A percentile compares a stretch with the other conserved stretches of the same genome.
These are phyloP conservation scores for Ceriagrion tenellum DNA, from an alignment of 2,888 invertebrate genomes.

Conservation along the genomic window DNA sequence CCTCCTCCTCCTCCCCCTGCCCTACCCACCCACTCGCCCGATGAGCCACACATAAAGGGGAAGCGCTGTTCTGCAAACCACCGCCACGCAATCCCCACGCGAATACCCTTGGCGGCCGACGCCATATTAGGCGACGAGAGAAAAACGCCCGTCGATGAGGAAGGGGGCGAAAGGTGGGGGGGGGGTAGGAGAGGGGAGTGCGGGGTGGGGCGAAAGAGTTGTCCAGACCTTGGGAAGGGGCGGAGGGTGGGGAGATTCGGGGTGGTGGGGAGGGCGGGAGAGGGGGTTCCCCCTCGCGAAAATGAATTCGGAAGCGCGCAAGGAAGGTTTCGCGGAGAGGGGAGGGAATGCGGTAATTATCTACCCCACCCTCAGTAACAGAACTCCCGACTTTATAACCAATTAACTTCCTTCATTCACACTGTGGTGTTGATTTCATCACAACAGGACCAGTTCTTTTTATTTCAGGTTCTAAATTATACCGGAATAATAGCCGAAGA, in stretches of 20 bases:
- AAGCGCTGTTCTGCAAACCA: conserved; percentile 18
- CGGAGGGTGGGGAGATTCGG: too few relatives aligned
- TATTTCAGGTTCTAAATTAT: too few relatives aligned
- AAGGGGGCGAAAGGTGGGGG: neutral
- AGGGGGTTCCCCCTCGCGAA: too few relatives aligned
- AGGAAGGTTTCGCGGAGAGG: neutral
- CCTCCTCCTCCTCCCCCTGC: neutral
- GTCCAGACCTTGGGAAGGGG: neutral
- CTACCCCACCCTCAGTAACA: neutral
- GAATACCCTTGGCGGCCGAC: neutral
- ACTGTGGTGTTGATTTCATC: neutral
- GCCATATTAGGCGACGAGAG: conserved; percentile 55
- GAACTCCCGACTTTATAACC: neutral
- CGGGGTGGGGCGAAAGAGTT: neutral
- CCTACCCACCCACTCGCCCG: neutral
- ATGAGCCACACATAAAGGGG: neutral
- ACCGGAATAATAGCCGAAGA: too few relatives aligned
- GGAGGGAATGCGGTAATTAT: neutral
- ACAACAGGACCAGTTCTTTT: neutral
- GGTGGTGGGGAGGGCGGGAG: neutral
- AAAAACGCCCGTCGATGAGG: conserved; percentile 1
- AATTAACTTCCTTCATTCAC: neutral
- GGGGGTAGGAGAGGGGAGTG: neutral
- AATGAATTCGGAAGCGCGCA: too few relatives aligned
- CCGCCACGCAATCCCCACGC: neutral